Percentiles rank a stretch among this genome's conserved stretches.
Conservation (phyloP, 2,797 vertebrate genomes). For the Rousettus madagascariensis region DNA sequence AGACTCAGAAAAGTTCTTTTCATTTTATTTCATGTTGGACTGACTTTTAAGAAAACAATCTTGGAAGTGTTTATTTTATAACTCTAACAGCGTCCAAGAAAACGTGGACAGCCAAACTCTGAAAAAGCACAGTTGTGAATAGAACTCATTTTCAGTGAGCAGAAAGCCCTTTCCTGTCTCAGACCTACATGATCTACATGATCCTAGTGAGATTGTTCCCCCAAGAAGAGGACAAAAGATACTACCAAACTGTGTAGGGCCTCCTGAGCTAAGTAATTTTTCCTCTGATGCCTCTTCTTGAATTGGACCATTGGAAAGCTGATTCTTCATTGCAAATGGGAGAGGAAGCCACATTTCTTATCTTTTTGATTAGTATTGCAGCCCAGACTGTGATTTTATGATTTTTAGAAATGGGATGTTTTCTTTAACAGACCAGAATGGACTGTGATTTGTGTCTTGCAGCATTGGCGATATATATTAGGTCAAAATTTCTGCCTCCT, state of each 20-base stretch:
- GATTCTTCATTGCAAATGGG: background rate
- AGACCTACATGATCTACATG: background rate
- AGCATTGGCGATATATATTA: background rate
- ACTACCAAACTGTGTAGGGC: background rate
- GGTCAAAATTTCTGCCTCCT: background rate
- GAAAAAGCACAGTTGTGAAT: slow-evolving; percentile 82
- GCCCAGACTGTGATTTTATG: background rate
- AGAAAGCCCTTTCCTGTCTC: slow-evolving; percentile 52
- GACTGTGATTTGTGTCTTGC: background rate
- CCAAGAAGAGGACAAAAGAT: background rate
- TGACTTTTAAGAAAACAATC: slow-evolving; percentile 82
- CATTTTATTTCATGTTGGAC: slow-evolving; percentile 76
- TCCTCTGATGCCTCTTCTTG: background rate
- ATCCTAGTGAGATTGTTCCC: background rate
- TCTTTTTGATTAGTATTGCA: background rate
- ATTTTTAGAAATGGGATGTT: background rate
- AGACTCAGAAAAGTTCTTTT: slow-evolving; percentile 68
- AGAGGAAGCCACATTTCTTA: background rate
- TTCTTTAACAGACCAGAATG: background rate
- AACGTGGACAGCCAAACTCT: slow-evolving; percentile 79
- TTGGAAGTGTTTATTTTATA: slow-evolving; percentile 85
- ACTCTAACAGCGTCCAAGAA: slow-evolving; percentile 72
- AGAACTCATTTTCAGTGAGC: slow-evolving; percentile 73
- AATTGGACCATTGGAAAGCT: background rate
- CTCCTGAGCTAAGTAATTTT: background rate